Evolutionary conservation across 2,113 vertebrate genomes (phyloP).

Genomic region (Trinectes maculatus): DNA sequence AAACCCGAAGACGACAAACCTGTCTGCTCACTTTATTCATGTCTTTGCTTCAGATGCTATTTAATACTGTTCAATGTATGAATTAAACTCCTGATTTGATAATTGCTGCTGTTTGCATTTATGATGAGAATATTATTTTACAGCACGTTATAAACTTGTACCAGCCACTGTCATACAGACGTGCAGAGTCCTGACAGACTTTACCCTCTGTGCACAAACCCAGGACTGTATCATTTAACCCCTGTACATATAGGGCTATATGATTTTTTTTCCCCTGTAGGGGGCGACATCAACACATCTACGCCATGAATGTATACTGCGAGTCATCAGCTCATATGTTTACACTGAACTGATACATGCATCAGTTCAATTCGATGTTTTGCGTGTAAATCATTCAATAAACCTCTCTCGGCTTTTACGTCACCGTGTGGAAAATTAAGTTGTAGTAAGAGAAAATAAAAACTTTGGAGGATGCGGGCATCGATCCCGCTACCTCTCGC

Average conservation of each 20-base stretch:
- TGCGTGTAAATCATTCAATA: not conserved
- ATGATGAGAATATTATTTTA: not conserved
- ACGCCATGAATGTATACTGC: too few relatives aligned
- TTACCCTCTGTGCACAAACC: not conserved
- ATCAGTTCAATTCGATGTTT: too few relatives aligned
- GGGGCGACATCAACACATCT: conserved; percentile 2
- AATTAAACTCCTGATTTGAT: conserved; percentile 18
- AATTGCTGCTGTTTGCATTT: not conserved
- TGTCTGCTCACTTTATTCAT: conserved; percentile 8
- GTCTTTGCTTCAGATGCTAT: conserved; percentile 35
- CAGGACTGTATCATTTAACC: too few relatives aligned
- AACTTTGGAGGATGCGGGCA: conserved; percentile 77
- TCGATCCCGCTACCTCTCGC: conserved; percentile 85
- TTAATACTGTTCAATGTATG: conserved; percentile 10
- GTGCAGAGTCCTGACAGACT: too few relatives aligned
- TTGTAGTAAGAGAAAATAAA: not conserved
- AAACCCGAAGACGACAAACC: not conserved
- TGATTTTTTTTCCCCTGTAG: not conserved
- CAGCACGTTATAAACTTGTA: not conserved
- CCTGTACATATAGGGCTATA: too few relatives aligned
- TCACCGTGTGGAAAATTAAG: too few relatives aligned
- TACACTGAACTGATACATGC: too few relatives aligned
- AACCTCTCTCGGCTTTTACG: not conserved
- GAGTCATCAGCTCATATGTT: too few relatives aligned
- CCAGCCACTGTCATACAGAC: not conserved